Percentiles rank a stretch among this genome's conserved stretches.
phyloP scores from a whole-genome alignment of 1,140 invertebrate species.

The Drosophila kikkawai region DNA sequence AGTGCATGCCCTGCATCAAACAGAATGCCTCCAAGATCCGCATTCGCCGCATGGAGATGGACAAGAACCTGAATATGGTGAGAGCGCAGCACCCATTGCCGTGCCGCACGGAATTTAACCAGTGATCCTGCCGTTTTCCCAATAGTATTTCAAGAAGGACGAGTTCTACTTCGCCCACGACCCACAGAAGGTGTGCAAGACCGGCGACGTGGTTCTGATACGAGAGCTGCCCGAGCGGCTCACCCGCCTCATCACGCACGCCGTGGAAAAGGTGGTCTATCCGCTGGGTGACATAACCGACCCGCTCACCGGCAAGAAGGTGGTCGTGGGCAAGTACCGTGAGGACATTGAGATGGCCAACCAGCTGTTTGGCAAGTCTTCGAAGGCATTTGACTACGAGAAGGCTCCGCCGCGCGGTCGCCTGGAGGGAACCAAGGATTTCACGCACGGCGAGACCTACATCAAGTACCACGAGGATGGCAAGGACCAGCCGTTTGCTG shows the following conservation, averaged over 20 bases:
- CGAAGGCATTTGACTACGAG: conserved; percentile 90
- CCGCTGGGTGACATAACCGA: conserved; percentile 93
- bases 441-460: conserved; percentile 90
- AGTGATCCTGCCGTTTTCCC: conserved; percentile 27
- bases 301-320: conserved; percentile 93
- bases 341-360: conserved; percentile 89
- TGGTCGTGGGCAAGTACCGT: conserved; percentile 89
- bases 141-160: conserved; percentile 92
- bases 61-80: conserved; percentile 85
- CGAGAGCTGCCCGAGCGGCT: conserved; percentile 90
- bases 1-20: conserved; percentile 90
- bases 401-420: conserved; percentile 92
- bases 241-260: conserved; percentile 91
- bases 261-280: conserved; percentile 92
- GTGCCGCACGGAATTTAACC: not conserved
- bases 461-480: conserved; percentile 91
- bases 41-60: conserved; percentile 89
- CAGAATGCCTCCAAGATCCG: conserved; percentile 91
- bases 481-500: conserved; percentile 89
- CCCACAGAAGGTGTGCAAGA: conserved; percentile 91
- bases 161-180: conserved; percentile 91
- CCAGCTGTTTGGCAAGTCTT: conserved; percentile 89
- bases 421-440: conserved; percentile 92
- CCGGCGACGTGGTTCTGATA: conserved; percentile 93
- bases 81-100: not conserved